These are phyloP conservation scores for Semnopithecus entellus DNA, from an alignment of 2,113 vertebrate species.

Conservation along the genomic window DNA sequence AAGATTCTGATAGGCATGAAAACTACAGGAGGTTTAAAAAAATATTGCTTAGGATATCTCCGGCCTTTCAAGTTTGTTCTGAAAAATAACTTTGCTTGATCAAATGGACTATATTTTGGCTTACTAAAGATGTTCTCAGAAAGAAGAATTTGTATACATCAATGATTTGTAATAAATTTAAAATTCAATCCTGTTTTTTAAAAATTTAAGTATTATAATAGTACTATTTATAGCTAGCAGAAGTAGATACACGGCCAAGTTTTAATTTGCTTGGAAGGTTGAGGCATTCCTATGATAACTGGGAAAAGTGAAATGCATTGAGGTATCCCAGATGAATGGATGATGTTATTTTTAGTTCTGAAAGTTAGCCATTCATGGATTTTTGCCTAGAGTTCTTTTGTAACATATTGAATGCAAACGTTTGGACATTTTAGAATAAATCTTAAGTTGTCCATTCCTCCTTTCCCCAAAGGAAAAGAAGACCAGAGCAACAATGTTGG, in stretches of 20 bases:
- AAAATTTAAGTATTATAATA: neutral
- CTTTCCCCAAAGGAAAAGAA: neutral
- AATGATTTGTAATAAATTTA: conserved; percentile 38
- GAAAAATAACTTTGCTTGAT: neutral
- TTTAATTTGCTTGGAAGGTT: conserved; percentile 14
- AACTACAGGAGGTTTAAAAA: neutral
- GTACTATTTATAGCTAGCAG: conserved; percentile 13
- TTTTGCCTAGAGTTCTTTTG: neutral
- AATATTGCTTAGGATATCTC: neutral
- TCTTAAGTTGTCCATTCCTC: neutral
- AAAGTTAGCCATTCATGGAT: neutral
- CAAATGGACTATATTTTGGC: neutral
- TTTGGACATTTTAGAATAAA: conserved; percentile 19
- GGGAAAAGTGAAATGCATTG: conserved; percentile 12
- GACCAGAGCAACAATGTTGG: neutral
- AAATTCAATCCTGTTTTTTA: conserved; percentile 21
- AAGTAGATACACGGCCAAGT: neutral
- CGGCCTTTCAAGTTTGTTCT: neutral
- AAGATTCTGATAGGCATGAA: neutral
- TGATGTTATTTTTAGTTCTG: conserved; percentile 30
- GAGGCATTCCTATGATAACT: neutral
- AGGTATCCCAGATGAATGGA: neutral
- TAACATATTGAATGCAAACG: neutral
- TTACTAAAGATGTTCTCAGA: conserved; percentile 18
- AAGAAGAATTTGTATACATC: neutral